A percentile compares a stretch with the other conserved stretches of the same genome.
Evolutionary conservation across 2,888 invertebrate genomes (phyloP).

Genomic region (Lithophane leautieri): DNA sequence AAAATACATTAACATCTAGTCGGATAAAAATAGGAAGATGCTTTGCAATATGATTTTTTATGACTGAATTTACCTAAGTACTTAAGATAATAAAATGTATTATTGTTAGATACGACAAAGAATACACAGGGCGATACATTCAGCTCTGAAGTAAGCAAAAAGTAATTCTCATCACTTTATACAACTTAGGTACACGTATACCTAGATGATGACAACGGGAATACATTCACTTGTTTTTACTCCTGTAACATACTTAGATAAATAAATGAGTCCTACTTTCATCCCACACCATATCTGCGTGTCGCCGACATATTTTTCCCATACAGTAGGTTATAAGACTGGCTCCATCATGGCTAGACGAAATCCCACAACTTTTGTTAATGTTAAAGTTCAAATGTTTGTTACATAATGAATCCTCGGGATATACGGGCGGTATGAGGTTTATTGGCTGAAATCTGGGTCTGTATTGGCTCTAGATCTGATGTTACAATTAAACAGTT

Average conservation of each 20-base stretch:
- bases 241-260: conserved; percentile 5
- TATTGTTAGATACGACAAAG: too few relatives aligned
- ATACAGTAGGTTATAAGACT: conserved; percentile 26
- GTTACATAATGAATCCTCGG: conserved; percentile 20
- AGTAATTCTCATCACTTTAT: too few relatives aligned
- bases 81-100: too few relatives aligned
- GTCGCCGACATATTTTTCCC: conserved; percentile 1
- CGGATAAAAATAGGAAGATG: background rate
- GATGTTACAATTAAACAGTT: too few relatives aligned
- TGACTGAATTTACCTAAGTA: too few relatives aligned
- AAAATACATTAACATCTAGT: background rate
- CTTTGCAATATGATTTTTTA: background rate
- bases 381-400: conserved; percentile 31
- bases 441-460: background rate
- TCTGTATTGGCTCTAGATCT: background rate
- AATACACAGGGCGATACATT: too few relatives aligned
- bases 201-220: too few relatives aligned
- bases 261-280: conserved; percentile 20
- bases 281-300: conserved; percentile 1
- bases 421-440: background rate
- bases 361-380: conserved; percentile 4
- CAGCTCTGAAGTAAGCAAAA: too few relatives aligned
- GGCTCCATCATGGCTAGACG: conserved; percentile 53
- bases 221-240: too few relatives aligned
- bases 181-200: too few relatives aligned